Evolutionary conservation across 2,113 vertebrate species (phyloP).

Genomic region (Erythrocercus mccallii): DNA sequence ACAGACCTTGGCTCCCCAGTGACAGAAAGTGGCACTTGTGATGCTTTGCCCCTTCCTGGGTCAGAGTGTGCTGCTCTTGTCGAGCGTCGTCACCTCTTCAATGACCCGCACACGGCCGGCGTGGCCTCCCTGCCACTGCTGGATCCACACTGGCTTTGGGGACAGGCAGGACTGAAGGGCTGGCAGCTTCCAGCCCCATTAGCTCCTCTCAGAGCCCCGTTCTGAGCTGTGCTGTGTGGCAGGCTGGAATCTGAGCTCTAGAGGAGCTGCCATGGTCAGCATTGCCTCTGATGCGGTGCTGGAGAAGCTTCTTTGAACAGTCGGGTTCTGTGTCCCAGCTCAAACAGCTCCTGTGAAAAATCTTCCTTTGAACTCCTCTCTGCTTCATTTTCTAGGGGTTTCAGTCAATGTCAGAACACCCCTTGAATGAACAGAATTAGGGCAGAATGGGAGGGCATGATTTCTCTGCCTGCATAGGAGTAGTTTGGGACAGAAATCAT

Average conservation of each 20-base stretch:
- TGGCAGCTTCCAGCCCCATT: neutral
- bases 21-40: neutral
- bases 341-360: neutral
- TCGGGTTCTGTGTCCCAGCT: neutral
- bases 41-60: neutral
- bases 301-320: neutral
- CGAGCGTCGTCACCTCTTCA: neutral
- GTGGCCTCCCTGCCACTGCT: neutral
- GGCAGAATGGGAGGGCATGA: neutral
- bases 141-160: neutral
- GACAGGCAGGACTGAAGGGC: neutral
- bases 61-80: neutral
- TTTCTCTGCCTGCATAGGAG: neutral
- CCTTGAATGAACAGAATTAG: neutral
- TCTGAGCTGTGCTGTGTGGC: neutral
- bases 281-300: neutral
- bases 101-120: rapidly evolving
- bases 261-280: neutral
- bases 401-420: slow-evolving; percentile 1
- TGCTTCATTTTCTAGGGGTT: neutral
- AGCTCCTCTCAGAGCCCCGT: neutral
- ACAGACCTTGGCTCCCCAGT: neutral
- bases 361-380: neutral
- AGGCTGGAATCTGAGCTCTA: neutral
- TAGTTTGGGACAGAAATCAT: neutral